These are phyloP conservation scores for Lepidotrigona ventralis DNA, from an alignment of 1,140 invertebrate genomes.

Conservation along the genomic window DNA sequence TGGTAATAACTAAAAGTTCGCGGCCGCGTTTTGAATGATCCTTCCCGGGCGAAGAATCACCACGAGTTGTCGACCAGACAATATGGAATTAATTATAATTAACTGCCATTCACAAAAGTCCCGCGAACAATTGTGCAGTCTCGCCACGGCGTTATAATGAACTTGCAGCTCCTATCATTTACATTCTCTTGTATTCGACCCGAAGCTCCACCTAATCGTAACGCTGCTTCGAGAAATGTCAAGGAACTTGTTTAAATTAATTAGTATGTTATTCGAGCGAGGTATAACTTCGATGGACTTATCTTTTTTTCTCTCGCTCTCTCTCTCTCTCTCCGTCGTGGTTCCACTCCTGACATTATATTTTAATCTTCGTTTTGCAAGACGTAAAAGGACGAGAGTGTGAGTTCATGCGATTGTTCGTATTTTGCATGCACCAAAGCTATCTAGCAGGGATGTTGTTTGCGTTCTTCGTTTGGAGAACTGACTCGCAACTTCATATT, in stretches of 20 bases:
- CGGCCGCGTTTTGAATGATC: slow-evolving; percentile 41
- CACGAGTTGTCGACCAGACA: slow-evolving; percentile 60
- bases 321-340: not conserved
- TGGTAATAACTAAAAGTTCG: slow-evolving; percentile 51
- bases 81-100: slow-evolving; percentile 75
- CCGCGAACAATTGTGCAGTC: slow-evolving; percentile 55
- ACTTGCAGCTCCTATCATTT: slow-evolving; percentile 62
- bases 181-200: slow-evolving; percentile 58
- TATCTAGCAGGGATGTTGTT: not conserved
- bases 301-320: not conserved
- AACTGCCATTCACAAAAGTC: slow-evolving; percentile 70
- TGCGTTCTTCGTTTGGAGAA: slow-evolving; percentile 5
- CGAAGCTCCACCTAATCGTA: slow-evolving; percentile 26
- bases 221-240: slow-evolving; percentile 34
- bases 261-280: slow-evolving; percentile 41
- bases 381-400: no score
- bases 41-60: slow-evolving; percentile 49
- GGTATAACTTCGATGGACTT: not conserved
- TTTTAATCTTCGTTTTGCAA: not conserved
- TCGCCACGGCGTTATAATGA: slow-evolving; percentile 54
- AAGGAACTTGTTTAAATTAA: slow-evolving; percentile 60
- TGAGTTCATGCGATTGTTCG: not conserved
- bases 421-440: not conserved
- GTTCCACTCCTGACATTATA: not conserved
- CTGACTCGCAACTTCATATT: not conserved